Evolutionary conservation across 2,797 vertebrate species (phyloP).

Genomic region (Macroramphosus scolopax): DNA sequence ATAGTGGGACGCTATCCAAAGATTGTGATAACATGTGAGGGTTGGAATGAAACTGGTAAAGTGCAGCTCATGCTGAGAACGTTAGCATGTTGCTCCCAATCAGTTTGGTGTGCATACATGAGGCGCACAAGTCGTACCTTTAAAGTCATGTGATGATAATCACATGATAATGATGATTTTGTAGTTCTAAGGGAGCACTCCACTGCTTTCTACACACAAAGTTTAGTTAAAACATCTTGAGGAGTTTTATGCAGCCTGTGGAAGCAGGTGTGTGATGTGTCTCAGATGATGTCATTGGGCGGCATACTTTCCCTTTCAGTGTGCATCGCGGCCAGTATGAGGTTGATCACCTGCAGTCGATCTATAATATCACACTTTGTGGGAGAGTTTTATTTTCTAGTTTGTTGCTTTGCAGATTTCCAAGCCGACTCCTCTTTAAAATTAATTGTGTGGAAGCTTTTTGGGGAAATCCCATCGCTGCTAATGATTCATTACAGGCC

Average conservation of each 20-base stretch:
- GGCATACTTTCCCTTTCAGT: no score
- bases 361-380: slow-evolving; percentile 3
- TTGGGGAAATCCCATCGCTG: no score
- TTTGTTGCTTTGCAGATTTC: slow-evolving; percentile 20
- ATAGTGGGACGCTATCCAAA: no score
- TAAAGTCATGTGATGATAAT: background rate
- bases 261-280: background rate
- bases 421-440: background rate
- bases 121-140: no score
- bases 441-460: background rate
- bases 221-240: background rate
- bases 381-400: background rate
- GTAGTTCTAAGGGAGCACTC: no score
- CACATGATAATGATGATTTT: no score
- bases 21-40: no score
- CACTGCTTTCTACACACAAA: no score
- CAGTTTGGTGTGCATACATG: background rate
- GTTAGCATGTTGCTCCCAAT: no score
- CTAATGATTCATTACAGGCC: background rate
- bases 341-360: background rate
- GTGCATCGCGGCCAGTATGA: slow-evolving; percentile 1
- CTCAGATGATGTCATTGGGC: background rate
- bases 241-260: background rate
- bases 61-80: no score
- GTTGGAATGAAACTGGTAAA: no score